Conservation (phyloP, 2,113 vertebrate genomes). For the Poecilia latipinna region DNA sequence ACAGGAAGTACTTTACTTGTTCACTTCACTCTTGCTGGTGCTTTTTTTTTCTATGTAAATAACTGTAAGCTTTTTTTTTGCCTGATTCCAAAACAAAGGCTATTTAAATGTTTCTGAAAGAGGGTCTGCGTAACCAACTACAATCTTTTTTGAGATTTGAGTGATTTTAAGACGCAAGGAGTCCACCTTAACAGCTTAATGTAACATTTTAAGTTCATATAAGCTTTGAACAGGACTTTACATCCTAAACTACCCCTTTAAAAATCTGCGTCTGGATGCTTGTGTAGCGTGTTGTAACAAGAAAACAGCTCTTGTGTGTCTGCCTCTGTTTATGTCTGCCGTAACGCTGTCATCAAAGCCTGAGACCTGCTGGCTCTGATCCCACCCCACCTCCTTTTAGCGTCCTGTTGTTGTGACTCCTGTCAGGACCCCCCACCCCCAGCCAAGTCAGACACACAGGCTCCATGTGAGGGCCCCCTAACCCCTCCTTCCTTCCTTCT, state of each 20-base stretch:
- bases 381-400: slow-evolving; percentile 17
- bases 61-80: too few species aligned
- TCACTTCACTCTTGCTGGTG: too few species aligned
- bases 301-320: slow-evolving; percentile 39
- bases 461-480: slow-evolving; percentile 71
- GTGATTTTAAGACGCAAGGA: too few species aligned
- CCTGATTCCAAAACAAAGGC: too few species aligned
- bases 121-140: too few species aligned
- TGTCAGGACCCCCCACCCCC: slow-evolving; percentile 62
- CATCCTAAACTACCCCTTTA: not conserved
- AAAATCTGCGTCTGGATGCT: slow-evolving; percentile 11
- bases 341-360: slow-evolving; percentile 64
- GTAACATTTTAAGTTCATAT: not conserved
- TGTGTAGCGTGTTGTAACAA: slow-evolving; percentile 20
- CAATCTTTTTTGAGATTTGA: too few species aligned
- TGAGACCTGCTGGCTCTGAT: slow-evolving; percentile 34
- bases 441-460: slow-evolving; percentile 74
- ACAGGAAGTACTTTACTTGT: too few species aligned
- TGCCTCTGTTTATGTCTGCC: slow-evolving; percentile 32
- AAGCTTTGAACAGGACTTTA: not conserved
- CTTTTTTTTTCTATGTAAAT: too few species aligned
- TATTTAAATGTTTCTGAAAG: too few species aligned
- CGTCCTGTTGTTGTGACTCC: slow-evolving; percentile 71
- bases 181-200: too few species aligned
- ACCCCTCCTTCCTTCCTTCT: slow-evolving; percentile 68